These are phyloP conservation scores for Planococcus citri DNA, from an alignment of 1,140 invertebrate species.

Conservation along the genomic window DNA sequence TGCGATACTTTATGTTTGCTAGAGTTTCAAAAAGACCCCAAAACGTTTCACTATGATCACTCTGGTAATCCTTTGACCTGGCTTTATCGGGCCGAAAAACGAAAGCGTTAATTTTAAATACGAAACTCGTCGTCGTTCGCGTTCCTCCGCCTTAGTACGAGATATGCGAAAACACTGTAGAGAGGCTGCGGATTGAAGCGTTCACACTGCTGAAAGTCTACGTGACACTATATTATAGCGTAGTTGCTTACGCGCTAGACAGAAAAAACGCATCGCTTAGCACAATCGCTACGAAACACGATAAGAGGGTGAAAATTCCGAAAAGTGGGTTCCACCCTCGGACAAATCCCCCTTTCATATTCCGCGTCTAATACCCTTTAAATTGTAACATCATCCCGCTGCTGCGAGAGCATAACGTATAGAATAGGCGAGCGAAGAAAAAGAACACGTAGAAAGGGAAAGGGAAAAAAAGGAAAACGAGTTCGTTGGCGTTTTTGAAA, in stretches of 20 bases:
- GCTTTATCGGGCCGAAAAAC: too few species aligned
- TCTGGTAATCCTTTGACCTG: too few species aligned
- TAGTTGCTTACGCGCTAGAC: not conserved
- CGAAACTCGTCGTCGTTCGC: too few species aligned
- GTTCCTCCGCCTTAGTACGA: too few species aligned
- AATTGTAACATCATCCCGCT: constrained; percentile 5
- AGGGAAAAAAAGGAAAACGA: not conserved
- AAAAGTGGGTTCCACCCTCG: constrained; percentile 13
- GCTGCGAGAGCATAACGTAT: not conserved
- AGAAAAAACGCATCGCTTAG: constrained; percentile 14
- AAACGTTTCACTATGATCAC: too few species aligned
- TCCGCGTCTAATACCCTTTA: constrained; percentile 8
- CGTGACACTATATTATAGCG: too few species aligned
- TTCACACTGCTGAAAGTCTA: too few species aligned
- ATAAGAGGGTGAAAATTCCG: constrained; percentile 12
- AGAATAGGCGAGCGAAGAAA: not conserved
- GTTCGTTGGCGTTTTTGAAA: not conserved
- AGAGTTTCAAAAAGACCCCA: too few species aligned
- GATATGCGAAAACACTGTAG: too few species aligned
- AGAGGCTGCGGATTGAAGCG: too few species aligned
- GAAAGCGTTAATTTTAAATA: too few species aligned
- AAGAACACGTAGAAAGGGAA: not conserved
- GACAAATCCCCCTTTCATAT: not conserved
- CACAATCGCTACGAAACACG: constrained; percentile 5
- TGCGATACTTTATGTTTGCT: too few species aligned